phyloP scores from a whole-genome alignment of 1,140 invertebrate genomes.

The Sesamia nonagrioides region DNA sequence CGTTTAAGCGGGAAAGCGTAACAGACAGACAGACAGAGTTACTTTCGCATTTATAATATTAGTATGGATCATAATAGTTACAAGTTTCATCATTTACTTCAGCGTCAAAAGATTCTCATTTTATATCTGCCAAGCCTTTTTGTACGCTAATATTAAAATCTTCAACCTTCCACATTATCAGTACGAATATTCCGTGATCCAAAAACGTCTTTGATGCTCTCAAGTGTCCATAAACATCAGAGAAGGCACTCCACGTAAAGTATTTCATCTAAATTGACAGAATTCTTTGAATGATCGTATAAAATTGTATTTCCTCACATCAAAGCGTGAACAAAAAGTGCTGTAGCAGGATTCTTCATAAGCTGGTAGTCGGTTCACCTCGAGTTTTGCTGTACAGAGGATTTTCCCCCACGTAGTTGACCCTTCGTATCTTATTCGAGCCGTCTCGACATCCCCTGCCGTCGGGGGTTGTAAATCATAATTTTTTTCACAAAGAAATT shows the following conservation, averaged over 20 bases:
- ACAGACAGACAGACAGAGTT: too few relatives aligned
- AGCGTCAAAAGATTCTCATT: too few relatives aligned
- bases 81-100: too few relatives aligned
- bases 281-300: constrained; percentile 43
- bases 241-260: constrained; percentile 32
- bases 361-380: constrained; percentile 48
- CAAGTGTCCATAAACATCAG: constrained; percentile 21
- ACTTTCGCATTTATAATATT: too few relatives aligned
- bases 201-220: constrained; percentile 3
- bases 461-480: constrained; percentile 61
- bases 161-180: constrained; percentile 4
- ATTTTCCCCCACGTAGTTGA: constrained; percentile 54
- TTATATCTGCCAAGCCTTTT: too few relatives aligned
- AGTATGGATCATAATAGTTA: too few relatives aligned
- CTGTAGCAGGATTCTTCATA: constrained; percentile 54
- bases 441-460: constrained; percentile 45
- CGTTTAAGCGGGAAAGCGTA: too few relatives aligned
- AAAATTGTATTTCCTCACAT: constrained; percentile 49
- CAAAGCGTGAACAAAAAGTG: constrained; percentile 53
- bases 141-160: constrained; percentile 4
- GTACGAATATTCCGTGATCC: neutral
- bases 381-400: constrained; percentile 44
- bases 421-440: constrained; percentile 60
- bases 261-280: constrained; percentile 36
- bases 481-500: constrained; percentile 60